Evolutionary conservation across 23 tunicate species (phyloP), one percentile per base, ranked within the genome.

Genomic region (Styela plicata): DNA sequence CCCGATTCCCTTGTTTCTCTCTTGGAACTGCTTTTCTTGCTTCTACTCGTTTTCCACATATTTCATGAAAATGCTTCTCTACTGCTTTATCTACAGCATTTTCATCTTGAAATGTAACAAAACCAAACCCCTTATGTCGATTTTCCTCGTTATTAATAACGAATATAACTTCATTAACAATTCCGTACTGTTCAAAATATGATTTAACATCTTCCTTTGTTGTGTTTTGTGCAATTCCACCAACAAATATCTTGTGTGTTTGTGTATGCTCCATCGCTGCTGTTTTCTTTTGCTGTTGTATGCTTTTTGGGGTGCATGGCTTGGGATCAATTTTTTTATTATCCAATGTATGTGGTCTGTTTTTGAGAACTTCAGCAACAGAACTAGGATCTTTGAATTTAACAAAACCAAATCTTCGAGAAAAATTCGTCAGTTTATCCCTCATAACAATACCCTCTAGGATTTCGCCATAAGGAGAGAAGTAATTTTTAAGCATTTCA

Each of bases 351-450:
- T 93, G 98, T 16, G 98, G 98, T 20, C 89, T 63, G 27, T 80
- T 75, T 31, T 88, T 87, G 19, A 93, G 37, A 3, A 93, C 98
- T 31, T 85, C 85, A 5, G 79, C 77, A 24, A 93, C 98, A 76
- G 77, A 52, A 33, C 34, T 35, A 19, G 84, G 89, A 69, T 93
- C 69, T 27, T 71, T 73, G 63, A 37, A 93, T 34, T 91, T 93
- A 25, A 93, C 90, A 73, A 93, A 93, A 10, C 98, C 98, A 81
- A 93, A 93, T 10, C 98, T 93, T 63, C 98, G 79, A 29, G 98
- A 93, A 37, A 63, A 53, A 0, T 86, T 85, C 23, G 98, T 84
- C 37, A 83, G 83, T 63, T 82, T 84, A 85, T 93, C 98, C 63
- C 66, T 82, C 98, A 93, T 93, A 33, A 93, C 64, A 78, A 93